Percentiles rank a stretch among this genome's conserved stretches.
Evolutionary conservation across 1,140 invertebrate species (phyloP).

Genomic region (Lepidotrigona ventralis): DNA sequence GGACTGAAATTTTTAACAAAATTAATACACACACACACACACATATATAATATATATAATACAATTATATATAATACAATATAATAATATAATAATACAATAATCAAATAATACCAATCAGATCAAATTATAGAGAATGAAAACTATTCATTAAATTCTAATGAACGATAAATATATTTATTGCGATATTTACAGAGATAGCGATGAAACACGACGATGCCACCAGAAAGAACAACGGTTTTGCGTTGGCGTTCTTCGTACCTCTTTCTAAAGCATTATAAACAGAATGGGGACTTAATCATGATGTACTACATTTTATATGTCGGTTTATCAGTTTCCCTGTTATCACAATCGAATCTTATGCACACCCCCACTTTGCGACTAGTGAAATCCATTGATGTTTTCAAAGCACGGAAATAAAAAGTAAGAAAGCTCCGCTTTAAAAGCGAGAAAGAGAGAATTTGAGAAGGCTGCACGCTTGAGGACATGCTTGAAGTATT

Average conservation of each 20-base stretch:
- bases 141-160: conserved; percentile 15
- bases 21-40: neutral
- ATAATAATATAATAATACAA: neutral
- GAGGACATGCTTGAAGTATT: neutral
- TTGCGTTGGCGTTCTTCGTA: conserved; percentile 20
- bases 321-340: conserved; percentile 67
- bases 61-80: too few relatives aligned
- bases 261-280: conserved; percentile 51
- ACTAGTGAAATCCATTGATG: neutral
- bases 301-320: conserved; percentile 66
- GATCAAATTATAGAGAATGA: neutral
- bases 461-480: neutral
- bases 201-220: conserved; percentile 52
- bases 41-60: too few relatives aligned
- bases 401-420: neutral
- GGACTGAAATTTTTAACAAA: conserved; percentile 40
- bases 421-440: neutral
- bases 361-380: conserved; percentile 25
- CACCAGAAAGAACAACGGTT: conserved; percentile 44
- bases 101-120: neutral
- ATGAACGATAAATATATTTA: neutral
- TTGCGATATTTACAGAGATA: conserved; percentile 63
- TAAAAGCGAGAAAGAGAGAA: neutral
- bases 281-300: conserved; percentile 51
- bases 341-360: conserved; percentile 60